A percentile compares a stretch with the other conserved stretches of the same genome.
Evolutionary conservation across 2,888 invertebrate genomes (phyloP).

Genomic region (Melanostoma scalare): DNA sequence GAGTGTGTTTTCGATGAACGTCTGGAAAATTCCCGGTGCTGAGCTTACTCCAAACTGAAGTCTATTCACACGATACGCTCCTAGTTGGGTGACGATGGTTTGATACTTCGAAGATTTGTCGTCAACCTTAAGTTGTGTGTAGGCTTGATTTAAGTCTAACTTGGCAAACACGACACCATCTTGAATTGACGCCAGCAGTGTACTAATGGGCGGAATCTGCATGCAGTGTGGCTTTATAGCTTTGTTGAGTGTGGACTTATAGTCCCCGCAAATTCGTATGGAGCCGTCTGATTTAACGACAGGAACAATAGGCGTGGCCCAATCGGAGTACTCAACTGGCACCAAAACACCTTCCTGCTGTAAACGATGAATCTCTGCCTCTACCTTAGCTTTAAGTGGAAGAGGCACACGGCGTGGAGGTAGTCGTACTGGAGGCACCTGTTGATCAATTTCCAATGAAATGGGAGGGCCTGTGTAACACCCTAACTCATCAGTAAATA

Average conservation of each 20-base stretch:
- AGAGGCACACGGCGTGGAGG: conserved; percentile 35
- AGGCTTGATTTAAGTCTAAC: conserved; percentile 78
- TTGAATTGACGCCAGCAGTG: conserved; percentile 1
- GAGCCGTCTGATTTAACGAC: neutral
- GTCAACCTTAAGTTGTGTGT: conserved; percentile 76
- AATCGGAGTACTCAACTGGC: conserved; percentile 48
- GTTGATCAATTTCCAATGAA: neutral
- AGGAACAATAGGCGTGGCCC: neutral
- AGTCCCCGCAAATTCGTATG: neutral
- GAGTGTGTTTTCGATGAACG: conserved; percentile 15
- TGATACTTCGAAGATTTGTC: conserved; percentile 75
- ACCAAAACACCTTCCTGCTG: conserved; percentile 60
- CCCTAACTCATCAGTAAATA: conserved; percentile 3
- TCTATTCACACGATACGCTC: conserved; percentile 71
- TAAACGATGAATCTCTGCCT: conserved; percentile 65
- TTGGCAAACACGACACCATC: conserved; percentile 77
- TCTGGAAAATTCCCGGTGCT: conserved; percentile 35
- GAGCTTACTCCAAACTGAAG: conserved; percentile 46
- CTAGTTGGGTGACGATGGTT: conserved; percentile 77
- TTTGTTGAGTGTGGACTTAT: conserved; percentile 4
- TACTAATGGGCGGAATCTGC: conserved; percentile 3
- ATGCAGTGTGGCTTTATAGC: conserved; percentile 1
- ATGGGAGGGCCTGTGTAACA: conserved; percentile 8
- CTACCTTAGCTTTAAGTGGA: conserved; percentile 63
- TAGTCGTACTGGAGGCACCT: neutral